phyloP scores from a whole-genome alignment of 2,113 vertebrate species.

The Megaceryle maxima region DNA sequence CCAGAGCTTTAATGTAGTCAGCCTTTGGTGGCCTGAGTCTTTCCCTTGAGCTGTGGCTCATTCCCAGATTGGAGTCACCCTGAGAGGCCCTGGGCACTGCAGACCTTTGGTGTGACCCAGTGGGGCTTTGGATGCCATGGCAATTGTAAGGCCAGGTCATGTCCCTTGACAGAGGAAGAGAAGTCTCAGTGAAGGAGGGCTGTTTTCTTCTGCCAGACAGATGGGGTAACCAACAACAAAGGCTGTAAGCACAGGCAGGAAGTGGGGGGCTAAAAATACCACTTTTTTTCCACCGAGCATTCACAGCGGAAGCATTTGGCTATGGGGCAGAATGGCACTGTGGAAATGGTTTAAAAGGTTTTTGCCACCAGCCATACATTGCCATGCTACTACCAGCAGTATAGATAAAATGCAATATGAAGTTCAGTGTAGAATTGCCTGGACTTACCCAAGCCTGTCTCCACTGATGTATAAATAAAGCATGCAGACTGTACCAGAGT shows the following conservation, averaged over 20 bases:
- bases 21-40: fast-evolving
- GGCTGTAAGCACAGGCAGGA: not conserved
- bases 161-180: not conserved
- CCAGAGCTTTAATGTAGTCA: fast-evolving
- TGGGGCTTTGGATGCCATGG: fast-evolving
- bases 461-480: not conserved
- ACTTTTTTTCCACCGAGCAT: fast-evolving
- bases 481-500: not conserved
- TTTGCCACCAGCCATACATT: not conserved
- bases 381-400: fast-evolving
- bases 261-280: not conserved
- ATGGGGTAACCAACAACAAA: fast-evolving
- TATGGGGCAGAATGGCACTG: fast-evolving
- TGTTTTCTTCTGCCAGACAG: not conserved
- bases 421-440: not conserved
- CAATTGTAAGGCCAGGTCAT: not conserved
- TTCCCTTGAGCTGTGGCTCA: not conserved
- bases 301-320: not conserved
- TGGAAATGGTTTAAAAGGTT: not conserved
- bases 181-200: not conserved
- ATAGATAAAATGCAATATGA: not conserved
- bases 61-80: not conserved
- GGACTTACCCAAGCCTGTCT: not conserved
- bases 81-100: fast-evolving
- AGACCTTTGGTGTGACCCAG: not conserved